Evolutionary conservation across 2,113 vertebrate genomes (phyloP), one percentile per base, ranked within the genome.

Genomic region (Orycteropus afer): DNA sequence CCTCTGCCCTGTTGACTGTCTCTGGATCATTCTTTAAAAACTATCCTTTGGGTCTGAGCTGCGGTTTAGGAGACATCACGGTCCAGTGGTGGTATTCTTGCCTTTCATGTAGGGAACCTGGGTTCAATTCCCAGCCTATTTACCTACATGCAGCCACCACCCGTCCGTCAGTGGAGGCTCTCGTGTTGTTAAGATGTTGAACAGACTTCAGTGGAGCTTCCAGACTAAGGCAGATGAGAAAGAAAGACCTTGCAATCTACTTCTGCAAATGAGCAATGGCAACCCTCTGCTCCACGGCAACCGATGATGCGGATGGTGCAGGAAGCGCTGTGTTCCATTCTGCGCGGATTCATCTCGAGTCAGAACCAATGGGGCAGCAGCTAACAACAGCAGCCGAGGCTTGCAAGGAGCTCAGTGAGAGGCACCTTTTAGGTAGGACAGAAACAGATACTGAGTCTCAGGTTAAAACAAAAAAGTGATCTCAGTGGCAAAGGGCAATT

Each of bases 371-470:
- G 20, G 17, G 6, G 5, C 34, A 71, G 69, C 69, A 20, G 20
- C n/a, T 71, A 7, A 37, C n/a, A 40, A 23, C 18, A 71, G 17
- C 89, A 96, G 80, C 76, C 97, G 94, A 96, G 95, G 95, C 86
- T 92, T 97, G 87, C 96, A 94, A 95, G 49, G 5, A 94, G 96
- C 91, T 97, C 89, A 76, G 91, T 96, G 89, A 97, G 96, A 94
- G 89, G 65, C 23, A 95, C 71, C 71, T 49, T 94, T 94, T 67
- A 90, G 55, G 65, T 29, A 79, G 80, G 89, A 84, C 93, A 97
- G 94, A 98, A 98, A 97, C 94, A 98, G 96, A 95, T 23, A 12
- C 25, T 3, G 1, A 92, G 88, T 91, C 90, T 98, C 20, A 92
- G 96, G 95, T 79, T 73, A 27, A 55, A 29, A 83, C 0, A 96